These are phyloP conservation scores for Eristalis pertinax DNA, from an alignment of 2,888 invertebrate species.

Conservation along the genomic window DNA sequence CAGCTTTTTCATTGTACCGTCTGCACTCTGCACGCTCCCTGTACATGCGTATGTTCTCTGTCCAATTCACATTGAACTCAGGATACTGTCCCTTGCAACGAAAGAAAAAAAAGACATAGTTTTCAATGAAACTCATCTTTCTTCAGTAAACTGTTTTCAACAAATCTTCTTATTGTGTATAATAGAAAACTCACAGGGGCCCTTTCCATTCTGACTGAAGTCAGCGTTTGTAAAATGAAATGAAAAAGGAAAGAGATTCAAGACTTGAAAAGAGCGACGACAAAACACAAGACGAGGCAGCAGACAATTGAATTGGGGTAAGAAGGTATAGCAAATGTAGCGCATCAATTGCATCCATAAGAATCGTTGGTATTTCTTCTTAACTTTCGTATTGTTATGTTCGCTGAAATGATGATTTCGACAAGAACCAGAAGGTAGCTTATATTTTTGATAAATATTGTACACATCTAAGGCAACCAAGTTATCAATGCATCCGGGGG, in stretches of 20 bases:
- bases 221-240: slow-evolving; percentile 3
- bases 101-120: background rate
- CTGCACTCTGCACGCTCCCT: background rate
- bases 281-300: slow-evolving; percentile 5
- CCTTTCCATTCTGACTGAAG: slow-evolving; percentile 33
- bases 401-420: background rate
- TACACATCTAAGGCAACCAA: background rate
- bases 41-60: background rate
- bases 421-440: background rate
- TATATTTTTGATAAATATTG: background rate
- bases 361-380: slow-evolving; percentile 16
- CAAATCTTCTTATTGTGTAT: slow-evolving; percentile 17
- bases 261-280: background rate
- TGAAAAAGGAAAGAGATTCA: background rate
- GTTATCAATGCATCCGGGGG: background rate
- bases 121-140: background rate
- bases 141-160: slow-evolving; percentile 7
- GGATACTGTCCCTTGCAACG: background rate
- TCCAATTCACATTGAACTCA: background rate
- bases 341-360: slow-evolving; percentile 7
- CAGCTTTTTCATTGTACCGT: background rate
- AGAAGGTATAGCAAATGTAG: slow-evolving; percentile 21
- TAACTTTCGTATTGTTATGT: background rate
- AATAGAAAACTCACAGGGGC: slow-evolving; percentile 20
- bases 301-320: slow-evolving; percentile 24